Evolutionary conservation across 1,140 invertebrate genomes (phyloP).

Genomic region (Hylaeus anthracinus): DNA sequence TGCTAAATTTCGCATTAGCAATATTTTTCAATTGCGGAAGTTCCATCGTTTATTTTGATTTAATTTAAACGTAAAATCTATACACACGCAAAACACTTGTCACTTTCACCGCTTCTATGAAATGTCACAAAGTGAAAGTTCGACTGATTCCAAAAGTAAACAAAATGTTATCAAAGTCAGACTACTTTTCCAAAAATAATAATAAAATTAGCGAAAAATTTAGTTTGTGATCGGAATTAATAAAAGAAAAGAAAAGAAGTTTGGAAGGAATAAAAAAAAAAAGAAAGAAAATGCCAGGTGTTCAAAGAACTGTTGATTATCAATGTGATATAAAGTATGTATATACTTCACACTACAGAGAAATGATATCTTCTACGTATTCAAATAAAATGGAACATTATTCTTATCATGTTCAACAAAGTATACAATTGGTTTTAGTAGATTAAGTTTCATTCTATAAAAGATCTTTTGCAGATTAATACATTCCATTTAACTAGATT

Average conservation of each 20-base stretch:
- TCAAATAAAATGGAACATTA: not conserved
- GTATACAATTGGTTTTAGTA: no score
- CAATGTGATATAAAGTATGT: not conserved
- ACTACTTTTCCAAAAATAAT: not conserved
- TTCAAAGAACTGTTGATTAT: no score
- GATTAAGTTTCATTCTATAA: no score
- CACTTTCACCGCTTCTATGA: constrained; percentile 1
- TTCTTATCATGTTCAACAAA: constrained; percentile 12
- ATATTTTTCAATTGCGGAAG: constrained; percentile 16
- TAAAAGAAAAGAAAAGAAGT: no score
- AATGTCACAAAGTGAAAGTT: constrained; percentile 15
- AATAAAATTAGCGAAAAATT: not conserved
- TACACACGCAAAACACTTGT: not conserved
- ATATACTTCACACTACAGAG: not conserved
- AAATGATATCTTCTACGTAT: not conserved
- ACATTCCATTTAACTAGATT: no score
- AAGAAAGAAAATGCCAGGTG: no score
- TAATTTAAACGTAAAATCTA: not conserved
- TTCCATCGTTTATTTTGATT: constrained; percentile 17
- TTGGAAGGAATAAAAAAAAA: no score
- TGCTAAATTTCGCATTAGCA: constrained; percentile 62
- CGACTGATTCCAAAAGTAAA: not conserved
- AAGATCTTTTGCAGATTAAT: no score
- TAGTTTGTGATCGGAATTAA: no score
- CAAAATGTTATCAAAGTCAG: no score